These are phyloP conservation scores for Ischnus inquisitorius DNA, from an alignment of 2,888 invertebrate genomes.

Conservation along the genomic window DNA sequence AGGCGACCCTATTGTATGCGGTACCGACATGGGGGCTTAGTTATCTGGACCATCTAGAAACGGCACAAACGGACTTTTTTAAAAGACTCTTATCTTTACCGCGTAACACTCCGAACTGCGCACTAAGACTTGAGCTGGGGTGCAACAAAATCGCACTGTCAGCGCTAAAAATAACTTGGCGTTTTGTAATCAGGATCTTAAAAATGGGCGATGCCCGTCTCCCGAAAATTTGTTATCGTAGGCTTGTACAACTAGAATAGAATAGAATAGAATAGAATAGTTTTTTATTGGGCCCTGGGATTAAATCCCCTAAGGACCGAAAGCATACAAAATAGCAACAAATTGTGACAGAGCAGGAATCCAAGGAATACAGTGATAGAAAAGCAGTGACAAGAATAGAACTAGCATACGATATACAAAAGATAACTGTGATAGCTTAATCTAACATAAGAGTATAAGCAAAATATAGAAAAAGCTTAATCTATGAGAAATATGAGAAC, in stretches of 20 bases:
- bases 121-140: slow-evolving; percentile 37
- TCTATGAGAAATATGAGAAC: too few species aligned
- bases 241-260: background rate
- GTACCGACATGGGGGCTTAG: slow-evolving; percentile 44
- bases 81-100: slow-evolving; percentile 39
- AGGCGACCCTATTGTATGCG: slow-evolving; percentile 21
- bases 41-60: slow-evolving; percentile 46
- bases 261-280: too few species aligned
- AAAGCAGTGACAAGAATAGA: too few species aligned
- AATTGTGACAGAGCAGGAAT: too few species aligned
- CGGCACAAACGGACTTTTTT: slow-evolving; percentile 44
- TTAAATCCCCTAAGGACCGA: too few species aligned
- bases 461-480: too few species aligned
- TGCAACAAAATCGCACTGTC: slow-evolving; percentile 9
- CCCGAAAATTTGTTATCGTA: background rate
- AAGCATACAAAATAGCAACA: too few species aligned
- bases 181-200: background rate
- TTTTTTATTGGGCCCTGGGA: too few species aligned
- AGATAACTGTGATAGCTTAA: too few species aligned
- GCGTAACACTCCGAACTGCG: background rate
- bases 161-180: background rate
- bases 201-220: slow-evolving; percentile 15
- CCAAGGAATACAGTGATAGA: too few species aligned
- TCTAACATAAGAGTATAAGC: too few species aligned
- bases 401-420: too few species aligned